Base-by-base conservation (phyloP, 2,113 vertebrate species). In the Pterocles burchelli region DNA sequence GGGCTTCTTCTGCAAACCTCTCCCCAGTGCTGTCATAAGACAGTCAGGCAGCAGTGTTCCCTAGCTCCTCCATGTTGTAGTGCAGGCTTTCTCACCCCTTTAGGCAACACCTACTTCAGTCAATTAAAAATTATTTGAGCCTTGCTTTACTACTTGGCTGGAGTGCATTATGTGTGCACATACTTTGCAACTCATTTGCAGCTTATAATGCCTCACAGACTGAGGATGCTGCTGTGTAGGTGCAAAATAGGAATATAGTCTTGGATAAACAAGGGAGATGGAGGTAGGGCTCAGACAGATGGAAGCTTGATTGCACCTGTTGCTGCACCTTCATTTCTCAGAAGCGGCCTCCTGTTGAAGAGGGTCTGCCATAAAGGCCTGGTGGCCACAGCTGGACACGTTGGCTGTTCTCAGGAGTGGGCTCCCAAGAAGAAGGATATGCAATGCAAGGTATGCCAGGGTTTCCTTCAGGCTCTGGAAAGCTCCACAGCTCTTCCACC, bases 61-160 rank as follows among this genome's bases (percentile, higher is more conserved):
- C 33, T 21, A 46, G 25, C 11, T 3, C 0, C 71, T 48, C 55
- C 0, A 0, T 28, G 24, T 29, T 48, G 48, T 33, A 9, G 24
- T 24, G 13, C 61, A 85, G 76, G 34, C 33, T 34, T 66, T 54
- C 63, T 77, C 55, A 36, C 57, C 29, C 29, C 48, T 85, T 83
- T n/a, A 65, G 84, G 58, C 75, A 52, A 1, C 5, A 43, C 22
- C 84, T 85, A 1, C 43, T 78, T 78, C 59, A 59, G 31, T 33
- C 58, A 57, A 15, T 46, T 73, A 62, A 71, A 81, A 81, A 26
- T 59, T 22, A 18, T 63, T 74, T 74, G 9, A 84, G 51, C 59
- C 71, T 74, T 75, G 19, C 38, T 92, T 17, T 77, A 16, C 43
- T 55, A 4, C 1, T 0, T 29, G 61, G 8, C 20, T 80, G 43